These are phyloP conservation scores for Thinocorus orbignyianus DNA, from an alignment of 2,113 vertebrate species.

Conservation along the genomic window DNA sequence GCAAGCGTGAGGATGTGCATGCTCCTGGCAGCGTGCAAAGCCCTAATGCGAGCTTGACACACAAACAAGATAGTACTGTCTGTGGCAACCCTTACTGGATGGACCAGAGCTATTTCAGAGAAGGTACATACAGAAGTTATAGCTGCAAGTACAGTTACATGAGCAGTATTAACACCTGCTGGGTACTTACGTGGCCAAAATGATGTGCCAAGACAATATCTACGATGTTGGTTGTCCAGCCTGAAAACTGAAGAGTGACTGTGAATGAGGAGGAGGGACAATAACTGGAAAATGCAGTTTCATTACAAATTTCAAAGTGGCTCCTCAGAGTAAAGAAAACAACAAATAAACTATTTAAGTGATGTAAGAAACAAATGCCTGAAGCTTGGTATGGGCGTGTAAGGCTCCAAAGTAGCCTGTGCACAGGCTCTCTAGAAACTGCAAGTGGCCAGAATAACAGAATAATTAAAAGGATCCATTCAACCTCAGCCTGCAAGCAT, in stretches of 20 bases:
- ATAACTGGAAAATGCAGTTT: neutral
- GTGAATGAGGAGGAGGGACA: neutral
- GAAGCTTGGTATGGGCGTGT: neutral
- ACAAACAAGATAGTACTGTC: neutral
- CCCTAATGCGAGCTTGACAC: neutral
- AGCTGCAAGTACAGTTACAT: neutral
- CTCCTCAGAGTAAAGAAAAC: neutral
- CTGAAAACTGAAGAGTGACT: conserved; percentile 81
- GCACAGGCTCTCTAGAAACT: neutral
- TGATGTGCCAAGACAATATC: conserved; percentile 93
- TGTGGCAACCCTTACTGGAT: neutral
- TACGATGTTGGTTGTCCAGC: conserved; percentile 91
- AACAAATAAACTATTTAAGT: neutral
- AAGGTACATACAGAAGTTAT: neutral
- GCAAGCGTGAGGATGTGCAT: neutral
- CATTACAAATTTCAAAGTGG: neutral
- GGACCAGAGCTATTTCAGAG: neutral
- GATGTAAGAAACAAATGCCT: neutral
- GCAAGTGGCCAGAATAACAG: neutral
- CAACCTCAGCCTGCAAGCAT: neutral
- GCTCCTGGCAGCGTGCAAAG: neutral
- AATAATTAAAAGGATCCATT: neutral
- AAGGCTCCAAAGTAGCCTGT: neutral
- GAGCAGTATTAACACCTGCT: neutral
- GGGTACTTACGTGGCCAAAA: conserved; percentile 89